A percentile compares a stretch with the other conserved stretches of the same genome.
These are phyloP conservation scores for Lepus townsendii DNA, from an alignment of 2,797 vertebrate genomes.

Conservation along the genomic window DNA sequence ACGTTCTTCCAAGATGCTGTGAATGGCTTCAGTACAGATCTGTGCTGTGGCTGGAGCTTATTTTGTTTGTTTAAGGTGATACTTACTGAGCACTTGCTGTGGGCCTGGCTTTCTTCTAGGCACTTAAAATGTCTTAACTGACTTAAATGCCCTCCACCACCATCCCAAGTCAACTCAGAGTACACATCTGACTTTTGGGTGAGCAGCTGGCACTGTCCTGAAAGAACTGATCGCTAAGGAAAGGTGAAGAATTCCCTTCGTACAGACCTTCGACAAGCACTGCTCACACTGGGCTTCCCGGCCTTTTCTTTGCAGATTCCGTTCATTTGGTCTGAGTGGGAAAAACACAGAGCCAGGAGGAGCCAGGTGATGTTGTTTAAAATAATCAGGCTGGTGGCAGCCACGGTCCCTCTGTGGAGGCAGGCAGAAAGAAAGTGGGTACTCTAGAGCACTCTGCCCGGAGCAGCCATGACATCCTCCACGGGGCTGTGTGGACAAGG, in stretches of 20 bases:
- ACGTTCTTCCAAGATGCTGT: background rate
- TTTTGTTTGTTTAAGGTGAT: background rate
- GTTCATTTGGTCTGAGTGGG: conserved; percentile 28
- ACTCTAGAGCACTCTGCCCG: background rate
- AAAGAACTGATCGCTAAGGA: background rate
- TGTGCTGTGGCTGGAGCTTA: background rate
- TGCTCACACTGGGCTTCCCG: background rate
- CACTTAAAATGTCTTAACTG: background rate
- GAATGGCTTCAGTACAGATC: background rate
- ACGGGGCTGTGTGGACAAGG: background rate
- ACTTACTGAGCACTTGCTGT: background rate
- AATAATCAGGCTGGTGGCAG: background rate
- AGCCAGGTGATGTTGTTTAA: background rate
- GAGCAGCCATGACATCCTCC: conserved; percentile 12
- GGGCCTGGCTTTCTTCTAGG: background rate
- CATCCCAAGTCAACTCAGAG: background rate
- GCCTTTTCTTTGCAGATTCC: background rate
- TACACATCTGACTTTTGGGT: background rate
- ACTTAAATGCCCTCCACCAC: background rate
- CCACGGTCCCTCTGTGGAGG: background rate
- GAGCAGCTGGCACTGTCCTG: background rate
- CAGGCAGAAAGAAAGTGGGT: background rate
- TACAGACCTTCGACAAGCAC: background rate
- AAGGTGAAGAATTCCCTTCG: background rate
- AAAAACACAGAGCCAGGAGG: background rate